A percentile compares a stretch with the other conserved stretches of the same genome.
Conservation (phyloP, 2,797 vertebrate genomes). For the Liasis olivaceus region DNA sequence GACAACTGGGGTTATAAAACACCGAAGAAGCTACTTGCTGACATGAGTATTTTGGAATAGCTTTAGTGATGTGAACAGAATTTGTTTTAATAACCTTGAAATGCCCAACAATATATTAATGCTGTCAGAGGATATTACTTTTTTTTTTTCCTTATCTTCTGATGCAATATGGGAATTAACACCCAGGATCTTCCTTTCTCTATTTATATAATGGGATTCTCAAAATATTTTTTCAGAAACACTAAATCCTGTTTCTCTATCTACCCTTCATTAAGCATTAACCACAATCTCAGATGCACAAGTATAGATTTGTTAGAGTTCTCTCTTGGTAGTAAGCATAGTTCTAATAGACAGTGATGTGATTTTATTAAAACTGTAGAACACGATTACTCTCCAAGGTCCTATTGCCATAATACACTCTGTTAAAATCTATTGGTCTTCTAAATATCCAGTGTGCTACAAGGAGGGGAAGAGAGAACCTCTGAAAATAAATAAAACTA, state of each 20-base stretch:
- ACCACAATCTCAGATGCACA: conserved; percentile 39
- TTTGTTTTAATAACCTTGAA: conserved; percentile 59
- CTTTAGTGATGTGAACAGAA: conserved; percentile 35
- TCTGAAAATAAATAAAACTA: neutral
- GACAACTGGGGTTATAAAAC: conserved; percentile 16
- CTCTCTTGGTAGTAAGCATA: conserved; percentile 30
- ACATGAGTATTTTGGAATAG: conserved; percentile 44
- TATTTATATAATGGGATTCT: conserved; percentile 44
- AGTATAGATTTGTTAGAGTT: conserved; percentile 39
- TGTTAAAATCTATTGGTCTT: conserved; percentile 40
- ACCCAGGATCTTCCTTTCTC: conserved; percentile 34
- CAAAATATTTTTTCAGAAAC: conserved; percentile 46
- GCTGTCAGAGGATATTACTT: conserved; percentile 54
- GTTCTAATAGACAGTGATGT: conserved; percentile 25
- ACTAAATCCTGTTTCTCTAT: conserved; percentile 29
- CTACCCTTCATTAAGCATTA: conserved; percentile 40
- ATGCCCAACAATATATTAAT: conserved; percentile 53
- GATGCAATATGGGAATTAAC: conserved; percentile 57
- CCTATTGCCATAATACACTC: conserved; percentile 29
- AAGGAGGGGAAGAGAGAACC: neutral
- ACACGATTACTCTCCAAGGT: conserved; percentile 29
- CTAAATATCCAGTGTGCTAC: conserved; percentile 28
- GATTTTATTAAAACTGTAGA: conserved; percentile 24
- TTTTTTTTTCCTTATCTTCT: conserved; percentile 57
- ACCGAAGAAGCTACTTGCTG: conserved; percentile 30